Base-by-base conservation (phyloP, 2,113 vertebrate species). In the Acanthochromis polyacanthus region DNA sequence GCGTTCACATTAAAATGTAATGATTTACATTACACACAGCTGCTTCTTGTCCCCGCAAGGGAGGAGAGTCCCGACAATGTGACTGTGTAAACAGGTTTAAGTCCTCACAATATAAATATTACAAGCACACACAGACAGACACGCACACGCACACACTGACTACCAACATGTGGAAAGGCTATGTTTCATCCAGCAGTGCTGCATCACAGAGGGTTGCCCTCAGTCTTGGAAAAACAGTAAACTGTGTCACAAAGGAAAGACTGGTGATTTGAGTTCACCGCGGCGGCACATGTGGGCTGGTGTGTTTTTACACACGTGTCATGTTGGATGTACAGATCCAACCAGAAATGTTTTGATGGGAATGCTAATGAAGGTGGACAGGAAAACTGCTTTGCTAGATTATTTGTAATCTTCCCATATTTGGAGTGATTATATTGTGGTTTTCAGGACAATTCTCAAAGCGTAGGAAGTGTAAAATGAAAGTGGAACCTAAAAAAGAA, bases 211-310 rank as follows among this genome's bases (percentile, higher is more conserved):
- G 61, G 32, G 25, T 71, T 23, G 45, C 51, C 43, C n/a, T 61
- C 70, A 76, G 40, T 75, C 61, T 36, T 85, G 80, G 75, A 73
- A 86, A 86, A 88, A 84, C 70, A 43, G 51, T 83, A 72, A 88
- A 88, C 12, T 88, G 63, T 45, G 68, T 82, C 72, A 68, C 51
- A 52, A 58, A 67, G 67, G 63, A 64, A 51, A 69, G 25, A 11
- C 63, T 78, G 69, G 46, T 69, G 40, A 72, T 62, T 30, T 57
- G 52, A 36, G 66, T 77, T 86, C 66, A 64, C 30, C 25, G 11
- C 52, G 25, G 48, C 10, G 55, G 63, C 69, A 72, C 56, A 71
- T 82, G 66, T 66, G 51, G 76, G 56, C 4, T 36, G 67, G n/a
- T 71, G 45, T 65, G 20, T 69, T 75, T 62, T 70, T 50, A 38